Evolutionary conservation across 1,140 invertebrate genomes (phyloP).

Genomic region (Leptinotarsa undecemlineata): DNA sequence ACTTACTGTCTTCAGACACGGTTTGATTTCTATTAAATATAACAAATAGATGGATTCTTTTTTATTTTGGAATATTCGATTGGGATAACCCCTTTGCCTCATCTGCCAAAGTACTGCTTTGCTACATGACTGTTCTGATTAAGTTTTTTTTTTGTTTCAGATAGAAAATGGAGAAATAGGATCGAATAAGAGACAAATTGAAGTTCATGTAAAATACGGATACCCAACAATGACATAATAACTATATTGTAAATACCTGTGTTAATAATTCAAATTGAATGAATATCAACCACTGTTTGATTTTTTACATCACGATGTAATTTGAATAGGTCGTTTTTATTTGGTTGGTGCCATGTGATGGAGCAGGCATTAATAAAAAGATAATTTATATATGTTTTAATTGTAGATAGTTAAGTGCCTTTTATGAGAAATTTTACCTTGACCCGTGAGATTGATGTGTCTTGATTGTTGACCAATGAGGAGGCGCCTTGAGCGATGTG

Average conservation of each 20-base stretch:
- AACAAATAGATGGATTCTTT: no score
- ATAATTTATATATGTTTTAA: conserved; percentile 32
- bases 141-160: no score
- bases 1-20: no score
- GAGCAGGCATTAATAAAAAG: conserved; percentile 35
- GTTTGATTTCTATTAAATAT: no score
- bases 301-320: conserved; percentile 29
- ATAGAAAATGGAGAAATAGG: background rate
- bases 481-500: conserved; percentile 33
- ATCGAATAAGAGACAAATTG: background rate
- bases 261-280: conserved; percentile 24
- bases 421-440: conserved; percentile 30
- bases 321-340: conserved; percentile 24
- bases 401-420: conserved; percentile 37
- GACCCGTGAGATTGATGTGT: conserved; percentile 31
- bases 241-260: conserved; percentile 19
- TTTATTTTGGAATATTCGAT: no score
- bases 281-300: background rate
- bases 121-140: no score
- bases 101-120: no score
- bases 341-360: conserved; percentile 37
- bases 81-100: no score
- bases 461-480: conserved; percentile 31
- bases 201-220: background rate
- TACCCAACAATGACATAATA: background rate